Percentiles rank a stretch among this genome's conserved stretches.
These are phyloP conservation scores for Tromatobia lineatoria DNA, from an alignment of 2,888 invertebrate genomes.

Conservation along the genomic window DNA sequence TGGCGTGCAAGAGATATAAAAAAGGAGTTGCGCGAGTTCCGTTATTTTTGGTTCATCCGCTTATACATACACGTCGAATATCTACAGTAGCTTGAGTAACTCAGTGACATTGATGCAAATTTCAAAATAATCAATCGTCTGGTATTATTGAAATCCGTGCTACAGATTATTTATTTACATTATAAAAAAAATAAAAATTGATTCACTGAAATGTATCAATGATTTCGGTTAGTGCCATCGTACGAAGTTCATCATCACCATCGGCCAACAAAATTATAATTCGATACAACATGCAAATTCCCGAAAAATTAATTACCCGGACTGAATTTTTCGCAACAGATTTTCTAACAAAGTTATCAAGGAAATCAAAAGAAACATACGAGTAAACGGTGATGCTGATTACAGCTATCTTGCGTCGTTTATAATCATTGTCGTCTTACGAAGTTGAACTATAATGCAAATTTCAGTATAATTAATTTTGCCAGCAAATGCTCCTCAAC, in stretches of 20 bases:
- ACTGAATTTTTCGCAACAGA: too few species aligned
- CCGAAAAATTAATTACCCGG: too few species aligned
- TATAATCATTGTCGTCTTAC: slow-evolving; percentile 34
- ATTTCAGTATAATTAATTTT: too few species aligned
- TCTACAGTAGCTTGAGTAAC: neutral
- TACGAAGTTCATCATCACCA: too few species aligned
- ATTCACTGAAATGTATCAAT: slow-evolving; percentile 23
- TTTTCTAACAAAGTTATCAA: too few species aligned
- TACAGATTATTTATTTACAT: slow-evolving; percentile 9
- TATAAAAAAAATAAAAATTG: slow-evolving; percentile 38
- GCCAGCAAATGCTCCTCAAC: too few species aligned
- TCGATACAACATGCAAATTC: too few species aligned
- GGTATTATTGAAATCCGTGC: neutral
- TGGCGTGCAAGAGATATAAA: slow-evolving; percentile 42
- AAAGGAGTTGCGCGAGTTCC: slow-evolving; percentile 16
- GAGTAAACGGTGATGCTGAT: slow-evolving; percentile 13
- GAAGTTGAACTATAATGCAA: neutral
- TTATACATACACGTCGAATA: neutral
- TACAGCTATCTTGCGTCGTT: neutral
- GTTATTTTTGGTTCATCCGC: slow-evolving; percentile 19
- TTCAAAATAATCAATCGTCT: neutral
- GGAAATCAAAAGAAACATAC: too few species aligned
- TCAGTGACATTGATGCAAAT: slow-evolving; percentile 11
- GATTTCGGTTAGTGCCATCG: slow-evolving; percentile 37
- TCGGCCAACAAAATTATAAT: too few species aligned